phyloP scores from a whole-genome alignment of 2,888 invertebrate genomes.

The Cataglyphis rosenhaueri region DNA sequence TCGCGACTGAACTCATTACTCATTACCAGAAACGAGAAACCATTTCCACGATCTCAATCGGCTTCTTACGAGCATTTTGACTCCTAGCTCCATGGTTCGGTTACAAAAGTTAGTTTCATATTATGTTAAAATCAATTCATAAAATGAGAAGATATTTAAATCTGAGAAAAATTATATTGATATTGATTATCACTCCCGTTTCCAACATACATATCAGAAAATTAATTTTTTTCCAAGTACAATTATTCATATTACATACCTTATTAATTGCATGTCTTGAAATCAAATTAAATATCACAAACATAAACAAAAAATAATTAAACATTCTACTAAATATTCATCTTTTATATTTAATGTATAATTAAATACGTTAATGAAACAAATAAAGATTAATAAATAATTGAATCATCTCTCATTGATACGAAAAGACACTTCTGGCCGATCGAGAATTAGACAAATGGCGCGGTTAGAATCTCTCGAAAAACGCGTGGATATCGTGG shows the following conservation, averaged over 20 bases:
- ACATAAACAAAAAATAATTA: background rate
- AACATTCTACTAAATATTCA: background rate
- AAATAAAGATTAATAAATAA: constrained; percentile 16
- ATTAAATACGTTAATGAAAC: constrained; percentile 15
- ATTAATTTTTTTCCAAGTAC: background rate
- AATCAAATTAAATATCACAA: background rate
- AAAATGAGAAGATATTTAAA: background rate
- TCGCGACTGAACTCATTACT: constrained; percentile 61
- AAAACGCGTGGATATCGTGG: constrained; percentile 33
- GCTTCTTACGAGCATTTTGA: constrained; percentile 1
- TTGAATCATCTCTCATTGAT: constrained; percentile 22
- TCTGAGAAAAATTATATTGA: background rate
- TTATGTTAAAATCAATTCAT: background rate
- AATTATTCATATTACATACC: background rate
- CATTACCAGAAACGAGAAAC: constrained; percentile 55
- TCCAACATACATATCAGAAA: background rate
- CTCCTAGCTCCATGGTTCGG: background rate
- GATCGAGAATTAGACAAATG: constrained; percentile 36
- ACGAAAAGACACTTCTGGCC: constrained; percentile 12
- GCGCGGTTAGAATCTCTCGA: constrained; percentile 24
- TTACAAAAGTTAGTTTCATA: background rate
- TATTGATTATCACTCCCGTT: background rate
- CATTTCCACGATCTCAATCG: constrained; percentile 56
- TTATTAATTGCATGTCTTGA: background rate
- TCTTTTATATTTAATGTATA: background rate